Conservation (phyloP, 2,113 vertebrate genomes). For the Mohoua ochrocephala region DNA sequence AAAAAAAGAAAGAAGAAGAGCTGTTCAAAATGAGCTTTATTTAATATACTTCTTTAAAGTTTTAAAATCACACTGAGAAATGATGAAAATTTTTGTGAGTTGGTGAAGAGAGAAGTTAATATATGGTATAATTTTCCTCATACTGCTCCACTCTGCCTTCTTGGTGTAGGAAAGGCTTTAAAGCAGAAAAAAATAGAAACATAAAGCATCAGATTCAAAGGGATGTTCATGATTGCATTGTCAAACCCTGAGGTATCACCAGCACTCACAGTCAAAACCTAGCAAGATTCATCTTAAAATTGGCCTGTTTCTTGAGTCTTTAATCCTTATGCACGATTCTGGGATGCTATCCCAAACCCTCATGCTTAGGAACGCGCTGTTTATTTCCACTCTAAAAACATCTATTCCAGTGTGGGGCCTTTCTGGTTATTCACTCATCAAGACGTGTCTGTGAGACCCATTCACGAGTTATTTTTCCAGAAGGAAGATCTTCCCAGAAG, state of each 20-base stretch:
- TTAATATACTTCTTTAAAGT: not conserved
- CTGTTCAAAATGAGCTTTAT: not conserved
- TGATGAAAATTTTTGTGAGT: not conserved
- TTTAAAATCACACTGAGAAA: not conserved
- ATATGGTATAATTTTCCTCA: not conserved
- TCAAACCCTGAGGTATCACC: not conserved
- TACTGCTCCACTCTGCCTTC: not conserved
- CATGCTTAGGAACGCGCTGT: not conserved
- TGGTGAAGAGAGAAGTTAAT: not conserved
- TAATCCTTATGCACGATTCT: not conserved
- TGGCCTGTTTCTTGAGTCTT: not conserved
- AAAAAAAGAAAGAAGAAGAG: not conserved
- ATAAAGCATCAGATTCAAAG: not conserved
- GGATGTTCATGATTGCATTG: not conserved
- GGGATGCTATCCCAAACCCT: not conserved
- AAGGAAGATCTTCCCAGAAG: not conserved
- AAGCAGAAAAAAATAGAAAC: not conserved
- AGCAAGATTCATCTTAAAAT: not conserved
- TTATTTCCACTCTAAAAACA: not conserved
- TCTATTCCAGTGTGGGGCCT: fast-evolving
- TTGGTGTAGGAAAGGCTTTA: not conserved
- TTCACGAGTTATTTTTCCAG: not conserved
- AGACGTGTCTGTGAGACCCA: not conserved
- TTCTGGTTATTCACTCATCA: not conserved
- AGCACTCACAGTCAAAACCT: not conserved